Evolutionary conservation across 2,797 vertebrate species (phyloP).

Genomic region (Gymnothorax javanicus): DNA sequence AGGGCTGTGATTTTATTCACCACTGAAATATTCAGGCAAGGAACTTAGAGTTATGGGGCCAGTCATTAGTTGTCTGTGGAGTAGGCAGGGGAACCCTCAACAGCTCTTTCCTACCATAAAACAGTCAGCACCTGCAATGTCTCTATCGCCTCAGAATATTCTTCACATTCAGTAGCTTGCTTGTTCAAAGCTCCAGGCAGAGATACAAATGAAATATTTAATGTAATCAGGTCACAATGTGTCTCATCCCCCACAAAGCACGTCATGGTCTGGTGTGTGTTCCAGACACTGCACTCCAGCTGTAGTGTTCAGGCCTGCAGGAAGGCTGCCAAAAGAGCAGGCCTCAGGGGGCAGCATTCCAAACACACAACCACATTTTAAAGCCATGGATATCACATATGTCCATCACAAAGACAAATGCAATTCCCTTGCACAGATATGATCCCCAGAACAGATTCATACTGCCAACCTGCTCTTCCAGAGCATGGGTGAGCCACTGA

Average conservation of each 20-base stretch:
- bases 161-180: conserved; percentile 15
- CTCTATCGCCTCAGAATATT: neutral
- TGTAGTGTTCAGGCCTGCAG: conserved; percentile 25
- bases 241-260: conserved; percentile 2
- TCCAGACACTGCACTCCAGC: conserved; percentile 39
- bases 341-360: neutral
- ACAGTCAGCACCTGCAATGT: neutral
- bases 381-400: neutral
- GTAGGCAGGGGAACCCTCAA: neutral
- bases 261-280: conserved; percentile 45
- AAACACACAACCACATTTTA: neutral
- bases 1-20: too few relatives aligned
- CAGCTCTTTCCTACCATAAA: neutral
- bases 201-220: conserved; percentile 12
- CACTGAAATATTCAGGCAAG: too few relatives aligned
- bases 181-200: neutral
- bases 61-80: too few relatives aligned
- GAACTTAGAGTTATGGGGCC: too few relatives aligned
- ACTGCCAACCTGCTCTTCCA: neutral
- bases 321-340: conserved; percentile 38
- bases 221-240: conserved; percentile 1
- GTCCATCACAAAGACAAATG: neutral
- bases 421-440: neutral
- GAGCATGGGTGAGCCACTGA: neutral
- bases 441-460: neutral